Base-by-base conservation (phyloP, 2,888 invertebrate genomes). In the Tillus elongatus region DNA sequence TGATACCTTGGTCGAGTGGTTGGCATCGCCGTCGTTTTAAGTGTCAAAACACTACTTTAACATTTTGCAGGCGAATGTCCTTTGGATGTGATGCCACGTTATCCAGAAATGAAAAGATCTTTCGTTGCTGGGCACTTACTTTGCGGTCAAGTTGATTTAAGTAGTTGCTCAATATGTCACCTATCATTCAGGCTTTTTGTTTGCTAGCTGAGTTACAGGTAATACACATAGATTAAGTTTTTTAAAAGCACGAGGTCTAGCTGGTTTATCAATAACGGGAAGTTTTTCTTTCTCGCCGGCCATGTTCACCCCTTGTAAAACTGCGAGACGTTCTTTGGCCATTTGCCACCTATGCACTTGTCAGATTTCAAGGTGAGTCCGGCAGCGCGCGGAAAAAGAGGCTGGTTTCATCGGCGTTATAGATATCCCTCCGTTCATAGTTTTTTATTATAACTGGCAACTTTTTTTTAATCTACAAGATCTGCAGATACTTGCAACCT, bases 161-260 rank as follows among this genome's bases (percentile, higher is more conserved):
- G n/a, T n/a, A n/a, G n/a, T n/a, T n/a, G n/a, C n/a, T n/a, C 37
- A 45, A 43, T 6, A 45, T 40, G 13, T 14, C 36, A 15, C 19
- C 6, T 28, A 39, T 47, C 45, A 45, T 43, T 43, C 45, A 47
- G 6, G 43, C 37, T 33, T 38, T 38, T 34, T 46, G 27, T 47
- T 45, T 8, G 36, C 37, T 29, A 24, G 15, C 39, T 37, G 41
- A n/a, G 8, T 39, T 15, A 15, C 37, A 2, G 44, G 40, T 26
- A 41, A 15, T 13, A 33, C 12, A 15, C 33, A 19, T 10, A n/a
- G n/a, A n/a, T 6, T 2, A 10, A 36, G 12, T 19, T 37, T 28
- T n/a, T 33, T 36, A n/a, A 40, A 33, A 2, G 30, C 35, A 16
- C 35, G 2, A 9, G 33, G 37, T 2, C 28, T 14, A 9, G 16